Evolutionary conservation across 2,797 vertebrate species (phyloP), one percentile per base, ranked within the genome.

Genomic region (Urophycis tenuis): DNA sequence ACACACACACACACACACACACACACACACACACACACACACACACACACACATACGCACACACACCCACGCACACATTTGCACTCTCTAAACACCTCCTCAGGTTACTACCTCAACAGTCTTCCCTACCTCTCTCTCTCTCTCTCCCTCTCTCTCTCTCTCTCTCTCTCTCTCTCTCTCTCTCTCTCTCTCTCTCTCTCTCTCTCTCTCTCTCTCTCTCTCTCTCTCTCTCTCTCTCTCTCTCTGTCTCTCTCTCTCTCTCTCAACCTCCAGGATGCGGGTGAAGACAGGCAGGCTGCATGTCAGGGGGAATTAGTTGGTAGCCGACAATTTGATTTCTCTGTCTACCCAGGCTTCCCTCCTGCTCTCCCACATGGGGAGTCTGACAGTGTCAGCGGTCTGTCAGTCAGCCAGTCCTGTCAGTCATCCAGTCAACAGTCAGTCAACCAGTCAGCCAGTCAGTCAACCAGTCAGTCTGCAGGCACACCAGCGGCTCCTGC

Each of bases 251-350:
- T 74, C 69, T 75, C 35, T 30, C 31, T 0, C 41, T 41, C 73
- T 76, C 78, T 75, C 79, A 1, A 82, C 87, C 85, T 86, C 81
- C 84, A 87, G 88, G 88, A 89, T 82, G 87, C 33, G 36, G 73
- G 79, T 80, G 79, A 88, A 91, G 88, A 83, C 82, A 87, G 84
- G 49, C 75, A 79, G 74, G 86, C 87, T 86, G 85, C 81, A 85
- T 88, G 90, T 93, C 91, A 80, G 75, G 80, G 85, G 84, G 91
- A 92, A 93, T 93, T 90, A 92, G 84, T 81, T 72, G 79, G 85
- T 80, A 78, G 88, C 88, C 89, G 87, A 90, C 89, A 91, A 92
- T 92, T 89, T 91, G 89, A 93, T 93, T 91, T 89, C 79, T 89
- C 78, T 70, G 83, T 90, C 90, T 92, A 86, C 79, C n/a, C 45